Base-by-base conservation (phyloP, 2,113 vertebrate genomes). In the Galbula dea region DNA sequence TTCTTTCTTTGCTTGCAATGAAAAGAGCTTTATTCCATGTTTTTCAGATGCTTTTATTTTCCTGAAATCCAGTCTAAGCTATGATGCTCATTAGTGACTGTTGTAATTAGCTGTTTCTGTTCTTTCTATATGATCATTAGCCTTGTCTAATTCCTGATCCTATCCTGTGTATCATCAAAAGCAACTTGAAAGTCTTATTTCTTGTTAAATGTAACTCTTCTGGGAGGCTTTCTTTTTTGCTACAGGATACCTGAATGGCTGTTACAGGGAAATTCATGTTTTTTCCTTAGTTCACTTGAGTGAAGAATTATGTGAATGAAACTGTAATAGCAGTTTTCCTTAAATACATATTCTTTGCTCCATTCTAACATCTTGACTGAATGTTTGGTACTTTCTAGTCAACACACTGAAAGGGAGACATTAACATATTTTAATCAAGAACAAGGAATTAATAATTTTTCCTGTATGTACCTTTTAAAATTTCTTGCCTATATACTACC, bases 121-220 rank as follows among this genome's bases (percentile, higher is more conserved):
- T 62, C 86, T 86, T 89, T 88, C 63, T 84, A 12, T 22, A 34
- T 69, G 66, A 71, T 69, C 51, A 66, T 91, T 80, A 85, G 49
- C 30, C 69, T 94, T 85, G 10, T 46, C 74, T 90, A 45, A 88
- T 63, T 65, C 66, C 69, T 91, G 57, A 89, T 79, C 36, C 30
- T 36, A 51, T 62, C 55, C 55, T 61, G 51, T 83, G 51, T 67
- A 55, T 59, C 55, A 92, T 46, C n/a, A 90, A 92, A 96, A 94
- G 39, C 39, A 95, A 79, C 59, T 61, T 85, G 55, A 97, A 95
- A 55, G 30, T 81, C 62, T 61, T 92, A 81, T 79, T 66, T 84
- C 52, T 85, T 87, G 41, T 88, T 91, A 90, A 90, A 91, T 36
- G 7, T 82, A 95, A 78, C 43, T 94, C 41, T 90, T 94, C 41